Evolutionary conservation across 92 coral and sea anemone genomes (phyloP), one percentile per base, ranked within the genome.

Genomic region (Micromussa lordhowensis): DNA sequence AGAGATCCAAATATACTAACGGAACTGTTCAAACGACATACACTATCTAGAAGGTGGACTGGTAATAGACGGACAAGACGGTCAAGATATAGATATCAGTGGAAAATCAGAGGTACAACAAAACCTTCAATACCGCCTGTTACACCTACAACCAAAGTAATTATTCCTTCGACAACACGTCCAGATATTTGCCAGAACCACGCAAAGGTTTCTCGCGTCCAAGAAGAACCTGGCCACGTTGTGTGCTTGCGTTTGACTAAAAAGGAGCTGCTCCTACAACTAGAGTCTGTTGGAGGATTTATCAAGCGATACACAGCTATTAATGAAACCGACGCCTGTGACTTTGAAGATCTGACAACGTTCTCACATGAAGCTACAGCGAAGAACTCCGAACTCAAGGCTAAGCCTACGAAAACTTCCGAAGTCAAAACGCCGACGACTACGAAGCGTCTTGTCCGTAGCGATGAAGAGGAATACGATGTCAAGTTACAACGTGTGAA

Each of bases 221-320:
- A 64, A n/a, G 85, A 82, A 29, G 85, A 82, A 16, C 38, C 77
- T 26, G 85, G 85, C 2, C 28, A 28, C 4, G 48, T 86, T 38
- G 80, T 85, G 51, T 90, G 93, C 53, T 48, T 71, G 19, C 44
- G 68, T 1, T 78, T 69, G 49, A 12, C 85, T 2, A 61, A 35
- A 13, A 4, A 82, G 1, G 91, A 91, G 30, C 49, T 91, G 68
- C 28, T 86, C 55, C 51, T 58, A 1, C 83, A 82, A 31, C 51
- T 91, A 7, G 82, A 82, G 57, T 35, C 57, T 22, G 29, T 14
- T 77, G 91, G 93, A 21, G 91, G 93, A 66, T 82, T 79, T 5
- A 72, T 80, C 61, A 81, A 82, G 24, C 80, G 86, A 40, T 91
- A 91, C 55, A 66, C 83, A 11, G 93, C 93, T 18, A 68, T 78